Conservation (phyloP, 2,888 invertebrate genomes). For the Meghimatium bilineatum region DNA sequence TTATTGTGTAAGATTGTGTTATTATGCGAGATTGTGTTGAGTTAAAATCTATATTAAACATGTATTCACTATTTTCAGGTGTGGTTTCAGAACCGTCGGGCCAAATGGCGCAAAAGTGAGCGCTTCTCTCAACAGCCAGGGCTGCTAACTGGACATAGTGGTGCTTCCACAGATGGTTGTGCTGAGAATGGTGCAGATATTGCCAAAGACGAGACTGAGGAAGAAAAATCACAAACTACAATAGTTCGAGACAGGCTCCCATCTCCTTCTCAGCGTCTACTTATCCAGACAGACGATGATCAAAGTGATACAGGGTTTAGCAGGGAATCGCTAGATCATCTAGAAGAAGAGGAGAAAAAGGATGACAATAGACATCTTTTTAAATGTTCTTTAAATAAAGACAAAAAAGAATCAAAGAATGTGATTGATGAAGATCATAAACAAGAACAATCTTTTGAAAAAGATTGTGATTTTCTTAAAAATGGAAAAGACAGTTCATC, state of each 20-base stretch:
- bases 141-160: neutral
- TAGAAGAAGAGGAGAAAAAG: neutral
- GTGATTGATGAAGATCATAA: neutral
- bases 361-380: neutral
- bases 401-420: neutral
- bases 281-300: neutral
- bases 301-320: neutral
- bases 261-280: neutral
- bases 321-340: neutral
- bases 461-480: neutral
- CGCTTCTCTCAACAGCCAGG: constrained; percentile 81
- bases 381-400: constrained; percentile 6
- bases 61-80: constrained; percentile 35
- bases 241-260: neutral
- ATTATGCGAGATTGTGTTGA: too few species aligned
- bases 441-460: neutral
- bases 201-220: neutral
- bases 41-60: too few species aligned
- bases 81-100: constrained; percentile 68
- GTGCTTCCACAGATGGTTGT: neutral
- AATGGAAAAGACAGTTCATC: constrained; percentile 7
- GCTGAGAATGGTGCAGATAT: neutral
- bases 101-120: constrained; percentile 77
- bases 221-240: neutral
- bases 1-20: too few species aligned